Base-by-base conservation (phyloP, 2,888 invertebrate genomes). In the Synergus japonicus region DNA sequence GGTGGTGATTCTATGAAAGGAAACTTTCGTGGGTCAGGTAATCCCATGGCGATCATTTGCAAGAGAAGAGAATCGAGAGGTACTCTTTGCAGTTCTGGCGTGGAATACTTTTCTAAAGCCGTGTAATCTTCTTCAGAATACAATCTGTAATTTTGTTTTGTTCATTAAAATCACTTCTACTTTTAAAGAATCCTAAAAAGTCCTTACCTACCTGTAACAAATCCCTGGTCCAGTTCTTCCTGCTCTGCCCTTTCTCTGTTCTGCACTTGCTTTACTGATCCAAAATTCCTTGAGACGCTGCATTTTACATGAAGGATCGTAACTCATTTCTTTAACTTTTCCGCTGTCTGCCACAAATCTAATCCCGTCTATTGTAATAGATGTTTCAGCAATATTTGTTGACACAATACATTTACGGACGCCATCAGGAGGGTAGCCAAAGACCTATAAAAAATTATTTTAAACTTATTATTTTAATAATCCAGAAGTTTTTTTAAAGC, bases 331-430 rank as follows among this genome's bases (percentile, higher is more conserved):
- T 93, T 99, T 99, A 0, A 97, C 97, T 94, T 98, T 98, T 44
- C 99, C 99, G 3, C 98, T 98, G 92, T 99, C 99, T 0, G 97
- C 95, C 0, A 99, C 99, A 93, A 99, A 99, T 88, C 99, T 94
- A 78, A 99, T 97, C 0, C 99, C 99, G 91, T 99, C 99, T 78
- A 99, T 99, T 0, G 99, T 99, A 4, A 99, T 96, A 0, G 99
- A 99, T 0, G 99, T 99, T 93, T 99, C 99, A 0, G 99, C 99
- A 80, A 99, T 99, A 90, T 99, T 99, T 0, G 99, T 99, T 0
- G 98, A 97, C 0, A 99, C 95, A 81, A 99, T 98, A 91, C 99
- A 99, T 92, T 99, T 99, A 78, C 99, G 94, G 3, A 98, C 95
- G 5, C 98, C 97, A 78, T 98, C 97, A 0, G 99, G 99, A 0